Conservation (phyloP, 2,797 vertebrate genomes). For the Mormyrops boulengeri region DNA sequence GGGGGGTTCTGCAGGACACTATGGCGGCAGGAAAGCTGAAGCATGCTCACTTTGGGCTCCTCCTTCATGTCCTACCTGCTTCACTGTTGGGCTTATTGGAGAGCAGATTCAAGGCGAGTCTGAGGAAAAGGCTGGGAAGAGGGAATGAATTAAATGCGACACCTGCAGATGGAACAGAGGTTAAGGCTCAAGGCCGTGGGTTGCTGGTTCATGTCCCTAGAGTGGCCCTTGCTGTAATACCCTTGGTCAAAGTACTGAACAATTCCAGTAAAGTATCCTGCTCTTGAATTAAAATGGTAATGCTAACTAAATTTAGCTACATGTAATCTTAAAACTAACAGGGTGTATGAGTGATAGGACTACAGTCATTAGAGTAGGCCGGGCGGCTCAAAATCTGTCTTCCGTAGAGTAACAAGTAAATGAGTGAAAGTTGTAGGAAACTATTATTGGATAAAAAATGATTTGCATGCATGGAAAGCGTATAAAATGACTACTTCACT, state of each 20-base stretch:
- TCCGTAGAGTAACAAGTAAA: neutral
- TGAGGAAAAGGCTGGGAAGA: neutral
- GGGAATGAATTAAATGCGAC: neutral
- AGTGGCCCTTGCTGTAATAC: neutral
- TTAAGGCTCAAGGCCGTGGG: neutral
- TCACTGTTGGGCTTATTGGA: neutral
- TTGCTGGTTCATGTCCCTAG: neutral
- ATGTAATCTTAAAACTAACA: constrained; percentile 3
- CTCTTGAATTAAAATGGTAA: neutral
- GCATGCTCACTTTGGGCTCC: neutral
- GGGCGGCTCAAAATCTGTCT: neutral
- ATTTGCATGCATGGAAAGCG: neutral
- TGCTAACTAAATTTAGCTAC: constrained; percentile 1
- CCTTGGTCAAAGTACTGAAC: neutral
- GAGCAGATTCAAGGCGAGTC: neutral
- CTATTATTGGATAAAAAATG: constrained; percentile 11
- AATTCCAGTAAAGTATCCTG: neutral
- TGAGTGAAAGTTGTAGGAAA: neutral
- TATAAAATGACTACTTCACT: constrained; percentile 25
- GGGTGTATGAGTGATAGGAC: neutral
- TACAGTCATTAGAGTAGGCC: neutral
- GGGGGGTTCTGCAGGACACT: neutral
- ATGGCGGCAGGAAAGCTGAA: neutral
- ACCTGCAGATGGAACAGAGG: neutral
- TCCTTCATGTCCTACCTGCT: neutral